Base-by-base conservation (phyloP, 1,140 invertebrate species). In the Achroia grisella region DNA sequence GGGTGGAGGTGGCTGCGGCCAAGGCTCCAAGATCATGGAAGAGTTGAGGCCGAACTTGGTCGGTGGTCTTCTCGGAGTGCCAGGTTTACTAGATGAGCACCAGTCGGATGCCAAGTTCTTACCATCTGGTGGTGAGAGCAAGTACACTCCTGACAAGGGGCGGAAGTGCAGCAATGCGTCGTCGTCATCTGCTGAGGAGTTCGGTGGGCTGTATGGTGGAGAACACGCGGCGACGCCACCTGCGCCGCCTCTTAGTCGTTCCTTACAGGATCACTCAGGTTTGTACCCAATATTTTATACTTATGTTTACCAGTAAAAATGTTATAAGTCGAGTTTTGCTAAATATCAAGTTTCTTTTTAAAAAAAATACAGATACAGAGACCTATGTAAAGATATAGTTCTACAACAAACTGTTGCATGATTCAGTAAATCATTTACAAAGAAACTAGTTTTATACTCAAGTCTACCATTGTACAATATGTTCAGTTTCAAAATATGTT, bases 1-100 rank as follows among this genome's bases (percentile, higher is more conserved):
- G 10, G 89, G 91, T 54, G 88, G 87, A 44, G 73, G 76, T 14
- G 88, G 88, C 34, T 92, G 92, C 63, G 89, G 90, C 0, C 92
- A 93, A 58, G 84, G 85, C 44, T 90, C 91, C 53, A 92, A 92
- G 52, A 89, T 93, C 69, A 94, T 95, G 93, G 93, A 95, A 66
- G 93, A 95, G 60, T 80, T 95, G 39, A 87, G 93, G 77, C 93
- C 93, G 10, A 94, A 94, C 71, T 78, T 95, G 11, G 90, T 92
- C 2, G 91, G 91, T 2, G 93, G 93, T 0, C 73, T 94, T 12
- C 79, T 95, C n/a, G 92, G 93, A 0, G 89, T 94, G 8, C 87
- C 89, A 17, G 92, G 93, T 0, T 82, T 94, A 30, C 87, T 94
- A 29, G 93, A 94, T 48, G 93, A 94, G 48, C 92, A 94, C 55